Conservation (phyloP, 2,113 vertebrate genomes). For the Gymnorhina tibicen region DNA sequence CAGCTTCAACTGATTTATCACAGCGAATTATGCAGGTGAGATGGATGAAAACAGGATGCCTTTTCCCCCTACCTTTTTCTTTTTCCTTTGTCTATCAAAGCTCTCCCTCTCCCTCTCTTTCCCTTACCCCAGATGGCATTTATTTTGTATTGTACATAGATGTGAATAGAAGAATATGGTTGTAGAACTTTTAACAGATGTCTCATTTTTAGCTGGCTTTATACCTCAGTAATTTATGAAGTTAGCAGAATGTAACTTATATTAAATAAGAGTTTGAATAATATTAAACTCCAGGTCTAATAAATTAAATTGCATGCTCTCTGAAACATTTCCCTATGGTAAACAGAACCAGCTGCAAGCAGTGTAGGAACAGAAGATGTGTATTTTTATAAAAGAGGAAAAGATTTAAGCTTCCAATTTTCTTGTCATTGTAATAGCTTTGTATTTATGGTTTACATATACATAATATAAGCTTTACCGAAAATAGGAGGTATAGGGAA, state of each 20-base stretch:
- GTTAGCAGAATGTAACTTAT: slow-evolving; percentile 73
- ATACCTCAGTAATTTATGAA: slow-evolving; percentile 74
- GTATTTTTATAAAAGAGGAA: slow-evolving; percentile 65
- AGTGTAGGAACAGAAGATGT: slow-evolving; percentile 60
- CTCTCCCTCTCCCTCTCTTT: neutral
- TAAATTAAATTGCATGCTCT: slow-evolving; percentile 75
- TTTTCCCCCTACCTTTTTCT: slow-evolving; percentile 42
- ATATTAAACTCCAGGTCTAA: slow-evolving; percentile 71
- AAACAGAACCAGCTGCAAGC: slow-evolving; percentile 76
- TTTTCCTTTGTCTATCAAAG: slow-evolving; percentile 34
- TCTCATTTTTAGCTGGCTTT: slow-evolving; percentile 71
- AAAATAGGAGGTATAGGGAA: slow-evolving; percentile 37
- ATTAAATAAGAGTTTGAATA: slow-evolving; percentile 76
- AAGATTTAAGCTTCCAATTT: slow-evolving; percentile 77
- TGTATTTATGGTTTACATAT: slow-evolving; percentile 62
- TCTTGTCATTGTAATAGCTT: slow-evolving; percentile 67
- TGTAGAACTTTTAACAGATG: slow-evolving; percentile 68
- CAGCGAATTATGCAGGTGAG: slow-evolving; percentile 79
- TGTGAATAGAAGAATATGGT: slow-evolving; percentile 25
- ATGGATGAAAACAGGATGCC: slow-evolving; percentile 74
- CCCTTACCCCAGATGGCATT: slow-evolving; percentile 58
- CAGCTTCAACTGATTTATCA: slow-evolving; percentile 80
- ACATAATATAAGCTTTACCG: neutral
- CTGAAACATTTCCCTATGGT: slow-evolving; percentile 69
- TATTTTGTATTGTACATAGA: slow-evolving; percentile 35